phyloP scores from a whole-genome alignment of 2,888 invertebrate genomes.

The Acanthosepion pharaonis region DNA sequence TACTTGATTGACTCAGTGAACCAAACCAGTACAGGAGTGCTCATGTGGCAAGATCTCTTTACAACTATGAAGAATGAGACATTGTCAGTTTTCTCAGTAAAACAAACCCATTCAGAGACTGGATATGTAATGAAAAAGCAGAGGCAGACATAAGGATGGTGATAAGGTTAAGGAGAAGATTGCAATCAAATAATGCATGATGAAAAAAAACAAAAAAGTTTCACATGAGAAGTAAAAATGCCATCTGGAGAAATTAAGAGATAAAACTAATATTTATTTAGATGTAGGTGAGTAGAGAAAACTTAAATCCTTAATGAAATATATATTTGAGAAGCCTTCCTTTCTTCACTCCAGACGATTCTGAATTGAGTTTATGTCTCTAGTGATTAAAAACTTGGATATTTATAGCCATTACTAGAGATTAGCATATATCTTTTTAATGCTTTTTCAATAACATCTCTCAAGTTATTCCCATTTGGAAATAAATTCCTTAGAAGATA shows the following conservation, averaged over 20 bases:
- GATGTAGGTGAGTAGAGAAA: conserved; percentile 4
- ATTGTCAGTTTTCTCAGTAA: neutral
- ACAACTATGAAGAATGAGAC: neutral
- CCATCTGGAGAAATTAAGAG: neutral
- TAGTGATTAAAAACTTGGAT: neutral
- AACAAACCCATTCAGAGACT: neutral
- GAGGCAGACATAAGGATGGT: neutral
- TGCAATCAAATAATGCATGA: neutral
- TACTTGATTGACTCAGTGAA: conserved; percentile 7
- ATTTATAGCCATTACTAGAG: neutral
- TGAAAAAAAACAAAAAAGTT: neutral
- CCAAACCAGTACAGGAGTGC: neutral
- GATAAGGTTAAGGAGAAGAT: neutral
- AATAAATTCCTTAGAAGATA: neutral
- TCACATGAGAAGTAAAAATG: neutral
- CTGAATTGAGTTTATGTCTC: neutral
- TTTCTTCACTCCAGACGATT: neutral
- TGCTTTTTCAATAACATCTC: neutral
- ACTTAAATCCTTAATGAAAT: neutral
- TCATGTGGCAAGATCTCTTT: conserved; percentile 5
- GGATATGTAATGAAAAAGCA: neutral
- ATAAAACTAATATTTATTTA: neutral
- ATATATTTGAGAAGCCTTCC: neutral
- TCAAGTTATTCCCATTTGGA: conserved; percentile 33
- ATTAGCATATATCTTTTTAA: neutral